phyloP scores from a whole-genome alignment of 1,140 invertebrate species.

The Drosophila obscura region DNA sequence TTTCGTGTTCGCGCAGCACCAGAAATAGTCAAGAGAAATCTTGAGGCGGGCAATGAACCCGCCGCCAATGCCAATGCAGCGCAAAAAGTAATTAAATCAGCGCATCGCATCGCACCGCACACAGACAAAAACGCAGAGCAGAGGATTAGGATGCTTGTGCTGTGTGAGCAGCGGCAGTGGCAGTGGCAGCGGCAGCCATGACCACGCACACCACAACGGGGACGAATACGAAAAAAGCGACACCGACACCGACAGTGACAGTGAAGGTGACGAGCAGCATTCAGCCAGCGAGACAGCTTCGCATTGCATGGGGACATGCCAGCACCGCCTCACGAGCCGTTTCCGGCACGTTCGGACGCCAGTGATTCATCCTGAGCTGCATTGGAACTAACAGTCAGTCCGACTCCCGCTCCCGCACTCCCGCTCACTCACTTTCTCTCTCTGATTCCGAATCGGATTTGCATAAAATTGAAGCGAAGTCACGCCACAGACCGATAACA shows the following conservation, averaged over 20 bases:
- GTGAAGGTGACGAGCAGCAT: conserved; percentile 15
- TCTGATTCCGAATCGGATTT: too few relatives aligned
- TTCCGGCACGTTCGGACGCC: too few relatives aligned
- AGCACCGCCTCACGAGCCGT: too few relatives aligned
- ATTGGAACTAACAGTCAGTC: not conserved
- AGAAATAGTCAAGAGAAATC: too few relatives aligned
- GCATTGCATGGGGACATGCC: too few relatives aligned
- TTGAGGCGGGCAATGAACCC: conserved; percentile 51
- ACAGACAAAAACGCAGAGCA: too few relatives aligned
- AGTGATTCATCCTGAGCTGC: conserved; percentile 2
- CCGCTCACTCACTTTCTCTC: not conserved
- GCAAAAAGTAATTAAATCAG: conserved; percentile 28
- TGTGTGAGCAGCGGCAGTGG: not conserved
- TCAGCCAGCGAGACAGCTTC: too few relatives aligned
- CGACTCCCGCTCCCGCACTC: not conserved
- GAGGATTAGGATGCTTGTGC: conserved; percentile 19
- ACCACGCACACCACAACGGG: conserved; percentile 1
- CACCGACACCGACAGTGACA: conserved; percentile 9
- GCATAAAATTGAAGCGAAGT: too few relatives aligned
- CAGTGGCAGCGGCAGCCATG: conserved; percentile 23
- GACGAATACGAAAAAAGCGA: not conserved
- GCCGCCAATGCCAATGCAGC: conserved; percentile 9
- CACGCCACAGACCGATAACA: not conserved
- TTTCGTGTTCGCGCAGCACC: not conserved
- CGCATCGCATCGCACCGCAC: not conserved